These are phyloP conservation scores for Rhinatrema bivittatum DNA, from an alignment of 2,797 vertebrate genomes.

Conservation along the genomic window DNA sequence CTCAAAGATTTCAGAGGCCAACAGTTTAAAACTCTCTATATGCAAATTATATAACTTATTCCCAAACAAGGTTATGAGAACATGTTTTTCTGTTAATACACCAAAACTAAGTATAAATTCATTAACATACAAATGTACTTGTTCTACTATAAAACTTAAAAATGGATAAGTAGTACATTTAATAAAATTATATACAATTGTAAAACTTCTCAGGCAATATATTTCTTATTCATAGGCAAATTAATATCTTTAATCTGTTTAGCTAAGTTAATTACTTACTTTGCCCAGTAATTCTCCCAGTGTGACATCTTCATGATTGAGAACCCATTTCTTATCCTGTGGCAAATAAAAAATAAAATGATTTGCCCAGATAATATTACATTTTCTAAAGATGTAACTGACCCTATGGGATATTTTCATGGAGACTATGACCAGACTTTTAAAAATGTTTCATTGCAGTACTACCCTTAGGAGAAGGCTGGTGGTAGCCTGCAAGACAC, in stretches of 20 bases:
- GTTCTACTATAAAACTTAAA: neutral
- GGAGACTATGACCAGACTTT: too few relatives aligned
- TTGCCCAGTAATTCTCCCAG: constrained; percentile 89
- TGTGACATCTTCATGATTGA: constrained; percentile 91
- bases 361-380: constrained; percentile 8
- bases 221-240: neutral
- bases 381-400: constrained; percentile 1
- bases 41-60: neutral
- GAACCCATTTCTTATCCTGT: constrained; percentile 95
- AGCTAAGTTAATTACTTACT: constrained; percentile 54
- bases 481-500: too few relatives aligned
- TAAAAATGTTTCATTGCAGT: too few relatives aligned
- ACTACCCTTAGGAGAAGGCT: too few relatives aligned
- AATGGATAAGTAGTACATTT: constrained; percentile 1
- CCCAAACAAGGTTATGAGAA: neutral
- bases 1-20: too few relatives aligned
- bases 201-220: neutral
- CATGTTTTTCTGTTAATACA: too few relatives aligned
- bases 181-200: neutral
- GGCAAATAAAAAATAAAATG: constrained; percentile 17
- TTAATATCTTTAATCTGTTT: neutral
- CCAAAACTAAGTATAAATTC: neutral
- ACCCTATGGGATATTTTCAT: constrained; percentile 1
- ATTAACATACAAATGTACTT: neutral
- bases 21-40: too few relatives aligned